These are phyloP conservation scores for Rhagophthalmus giganteus DNA, from an alignment of 2,888 invertebrate species.

Conservation along the genomic window DNA sequence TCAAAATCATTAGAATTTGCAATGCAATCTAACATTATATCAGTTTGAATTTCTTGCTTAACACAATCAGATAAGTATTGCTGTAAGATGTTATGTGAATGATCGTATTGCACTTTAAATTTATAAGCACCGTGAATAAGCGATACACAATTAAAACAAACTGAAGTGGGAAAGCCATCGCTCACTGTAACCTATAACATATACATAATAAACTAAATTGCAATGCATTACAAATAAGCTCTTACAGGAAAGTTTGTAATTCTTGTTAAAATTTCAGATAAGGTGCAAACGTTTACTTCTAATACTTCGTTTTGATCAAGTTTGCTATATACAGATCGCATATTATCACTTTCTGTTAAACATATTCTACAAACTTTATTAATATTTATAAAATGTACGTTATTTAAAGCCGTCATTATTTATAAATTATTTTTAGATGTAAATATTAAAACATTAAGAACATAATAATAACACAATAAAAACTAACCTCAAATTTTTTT, in stretches of 20 bases:
- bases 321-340: slow-evolving; percentile 34
- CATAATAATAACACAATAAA: not conserved
- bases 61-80: slow-evolving; percentile 32
- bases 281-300: slow-evolving; percentile 28
- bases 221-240: no score
- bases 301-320: slow-evolving; percentile 34
- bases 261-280: slow-evolving; percentile 35
- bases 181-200: slow-evolving; percentile 28
- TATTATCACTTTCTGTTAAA: slow-evolving; percentile 34
- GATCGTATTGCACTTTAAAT: slow-evolving; percentile 39
- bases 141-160: slow-evolving; percentile 37
- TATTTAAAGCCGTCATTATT: slow-evolving; percentile 9
- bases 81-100: slow-evolving; percentile 35
- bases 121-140: slow-evolving; percentile 38
- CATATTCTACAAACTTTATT: slow-evolving; percentile 39
- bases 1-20: slow-evolving; percentile 23
- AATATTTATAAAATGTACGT: slow-evolving; percentile 24
- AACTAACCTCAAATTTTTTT: slow-evolving; percentile 4
- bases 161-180: slow-evolving; percentile 34
- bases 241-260: slow-evolving; percentile 36
- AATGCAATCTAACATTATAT: slow-evolving; percentile 17
- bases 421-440: not conserved
- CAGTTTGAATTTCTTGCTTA: slow-evolving; percentile 25
- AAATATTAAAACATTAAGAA: not conserved
- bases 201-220: not conserved